Evolutionary conservation across 2,797 vertebrate species (phyloP), one percentile per base, ranked within the genome.

Genomic region (Petrocephalus sullivani): DNA sequence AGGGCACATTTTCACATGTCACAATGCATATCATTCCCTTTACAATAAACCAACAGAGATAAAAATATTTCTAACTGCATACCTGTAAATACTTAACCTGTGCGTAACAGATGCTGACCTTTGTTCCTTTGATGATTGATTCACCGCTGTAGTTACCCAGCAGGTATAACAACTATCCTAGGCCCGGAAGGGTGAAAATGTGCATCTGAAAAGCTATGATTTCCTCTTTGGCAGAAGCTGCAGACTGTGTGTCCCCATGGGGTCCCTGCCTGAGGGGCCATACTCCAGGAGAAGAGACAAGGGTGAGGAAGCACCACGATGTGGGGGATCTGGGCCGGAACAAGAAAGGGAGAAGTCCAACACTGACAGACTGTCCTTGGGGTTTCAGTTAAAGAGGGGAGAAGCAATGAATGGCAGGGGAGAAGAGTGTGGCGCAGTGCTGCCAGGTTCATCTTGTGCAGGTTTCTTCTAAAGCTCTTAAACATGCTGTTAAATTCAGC

Each of bases 261-360:
- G 90, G 91, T 87, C 94, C 95, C 19, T 95, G 95, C 93, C 71
- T 93, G 57, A 91, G 0, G n/a, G 78, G 90, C 58, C 16, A 89
- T 78, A 10, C 1, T 7, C 88, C 23, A 10, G 46, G 49, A 33
- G 71, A 16, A 9, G 87, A 86, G 90, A 90, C 90, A 87, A 75
- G 58, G 51, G 49, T n/a, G 87, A 41, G 54, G 71, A 23, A 16
- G 37, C n/a, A 23, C 12, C 54, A 3, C 8, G 12, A 37, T 1
- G 4, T 49, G 85, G 19, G 54, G 54, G 28, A 60, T 49, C 51
- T 28, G 21, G 82, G 21, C 49, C 4, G 10, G 37, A n/a, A 33
- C 12, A 9, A 88, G 61, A 90, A 54, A 82, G 91, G 92, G 89
- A 21, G 28, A 85, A 49, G 1, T n/a, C 49, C n/a, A 58, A 5